Percentiles rank a stretch among this genome's conserved stretches.
These are phyloP conservation scores for Thunnus albacares DNA, from an alignment of 2,797 vertebrate species.

Conservation along the genomic window DNA sequence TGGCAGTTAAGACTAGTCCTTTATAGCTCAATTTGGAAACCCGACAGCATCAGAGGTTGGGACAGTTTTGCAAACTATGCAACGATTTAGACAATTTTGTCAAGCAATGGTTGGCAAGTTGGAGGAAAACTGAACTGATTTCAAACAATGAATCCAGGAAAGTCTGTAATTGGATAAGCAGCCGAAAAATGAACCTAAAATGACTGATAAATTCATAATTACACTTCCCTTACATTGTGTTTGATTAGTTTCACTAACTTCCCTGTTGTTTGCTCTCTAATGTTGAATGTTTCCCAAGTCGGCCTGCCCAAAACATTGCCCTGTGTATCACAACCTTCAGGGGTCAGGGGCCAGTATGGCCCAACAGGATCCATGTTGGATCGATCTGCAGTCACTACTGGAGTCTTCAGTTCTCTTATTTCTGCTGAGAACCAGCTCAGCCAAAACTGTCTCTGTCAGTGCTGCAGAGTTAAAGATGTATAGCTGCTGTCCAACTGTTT, in stretches of 20 bases:
- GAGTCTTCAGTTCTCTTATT: slow-evolving; percentile 83
- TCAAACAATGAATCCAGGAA: neutral
- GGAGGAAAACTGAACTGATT: neutral
- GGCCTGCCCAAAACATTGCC: slow-evolving; percentile 77
- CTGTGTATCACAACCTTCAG: slow-evolving; percentile 74
- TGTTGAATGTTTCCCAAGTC: slow-evolving; percentile 62
- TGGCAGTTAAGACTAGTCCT: slow-evolving; percentile 91
- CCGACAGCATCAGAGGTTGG: slow-evolving; percentile 58
- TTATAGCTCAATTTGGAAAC: slow-evolving; percentile 85
- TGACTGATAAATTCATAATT: slow-evolving; percentile 20
- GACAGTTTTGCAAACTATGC: slow-evolving; percentile 22
- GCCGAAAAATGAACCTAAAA: slow-evolving; percentile 22
- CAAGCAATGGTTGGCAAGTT: neutral
- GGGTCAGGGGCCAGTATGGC: slow-evolving; percentile 89
- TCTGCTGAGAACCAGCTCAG: slow-evolving; percentile 98
- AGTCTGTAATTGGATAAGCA: slow-evolving; percentile 16
- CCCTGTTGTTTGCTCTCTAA: slow-evolving; percentile 40
- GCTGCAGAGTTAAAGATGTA: slow-evolving; percentile 83
- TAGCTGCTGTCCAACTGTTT: slow-evolving; percentile 74
- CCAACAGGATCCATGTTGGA: slow-evolving; percentile 91
- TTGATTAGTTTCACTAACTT: slow-evolving; percentile 55
- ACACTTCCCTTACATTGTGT: slow-evolving; percentile 22
- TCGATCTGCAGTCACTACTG: slow-evolving; percentile 90
- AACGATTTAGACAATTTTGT: slow-evolving; percentile 16
- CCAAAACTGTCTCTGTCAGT: slow-evolving; percentile 80